Evolutionary conservation across 2,113 vertebrate species (phyloP).

Genomic region (Sapayoa aenigma): DNA sequence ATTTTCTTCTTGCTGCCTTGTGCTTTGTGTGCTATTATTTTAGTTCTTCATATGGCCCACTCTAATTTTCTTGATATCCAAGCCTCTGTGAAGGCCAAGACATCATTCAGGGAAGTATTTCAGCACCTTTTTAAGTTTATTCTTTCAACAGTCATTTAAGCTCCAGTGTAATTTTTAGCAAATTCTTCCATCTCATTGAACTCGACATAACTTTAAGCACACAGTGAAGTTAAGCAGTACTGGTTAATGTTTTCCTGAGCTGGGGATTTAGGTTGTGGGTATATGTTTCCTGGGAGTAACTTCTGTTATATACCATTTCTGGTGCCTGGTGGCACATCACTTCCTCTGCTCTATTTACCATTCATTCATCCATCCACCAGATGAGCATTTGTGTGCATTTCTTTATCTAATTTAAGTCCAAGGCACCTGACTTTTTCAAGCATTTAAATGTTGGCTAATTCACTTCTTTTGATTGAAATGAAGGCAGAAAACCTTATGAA

Average conservation of each 20-base stretch:
- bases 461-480: background rate
- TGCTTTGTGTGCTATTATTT: background rate
- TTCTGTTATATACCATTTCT: background rate
- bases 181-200: background rate
- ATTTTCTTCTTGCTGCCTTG: background rate
- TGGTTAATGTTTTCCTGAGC: background rate
- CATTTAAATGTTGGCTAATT: background rate
- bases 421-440: background rate
- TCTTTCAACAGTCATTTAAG: background rate
- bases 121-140: background rate
- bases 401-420: background rate
- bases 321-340: background rate
- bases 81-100: background rate
- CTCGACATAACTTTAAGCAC: background rate
- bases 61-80: background rate
- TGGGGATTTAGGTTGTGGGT: background rate
- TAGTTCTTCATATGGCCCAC: background rate
- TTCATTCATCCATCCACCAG: background rate
- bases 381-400: background rate
- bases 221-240: background rate
- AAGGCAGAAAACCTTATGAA: background rate
- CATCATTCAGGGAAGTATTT: background rate
- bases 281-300: background rate
- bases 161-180: background rate
- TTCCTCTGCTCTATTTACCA: background rate